These are phyloP conservation scores for Microdon myrmicae DNA, from an alignment of 2,888 invertebrate genomes.

Conservation along the genomic window DNA sequence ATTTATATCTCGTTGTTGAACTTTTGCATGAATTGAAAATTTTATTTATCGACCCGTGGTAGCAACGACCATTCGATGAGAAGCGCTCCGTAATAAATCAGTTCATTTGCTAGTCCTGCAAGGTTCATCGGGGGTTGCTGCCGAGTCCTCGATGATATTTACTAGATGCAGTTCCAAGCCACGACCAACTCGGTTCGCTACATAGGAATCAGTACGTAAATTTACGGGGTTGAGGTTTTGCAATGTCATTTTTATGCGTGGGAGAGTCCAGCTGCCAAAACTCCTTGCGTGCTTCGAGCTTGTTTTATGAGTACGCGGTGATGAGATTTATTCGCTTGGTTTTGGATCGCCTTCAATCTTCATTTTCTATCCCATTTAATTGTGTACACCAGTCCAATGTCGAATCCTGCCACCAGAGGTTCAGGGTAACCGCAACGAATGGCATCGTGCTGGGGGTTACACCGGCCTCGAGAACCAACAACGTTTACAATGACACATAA, in stretches of 20 bases:
- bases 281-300: too few species aligned
- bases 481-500: slow-evolving; percentile 51
- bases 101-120: not conserved
- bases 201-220: slow-evolving; percentile 36
- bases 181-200: slow-evolving; percentile 18
- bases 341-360: slow-evolving; percentile 50
- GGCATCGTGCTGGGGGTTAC: slow-evolving; percentile 4
- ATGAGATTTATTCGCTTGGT: slow-evolving; percentile 47
- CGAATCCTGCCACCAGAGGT: slow-evolving; percentile 15
- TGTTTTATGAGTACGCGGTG: slow-evolving; percentile 46
- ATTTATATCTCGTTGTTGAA: slow-evolving; percentile 41
- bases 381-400: slow-evolving; percentile 16
- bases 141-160: slow-evolving; percentile 34
- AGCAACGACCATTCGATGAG: slow-evolving; percentile 52
- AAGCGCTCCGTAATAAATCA: slow-evolving; percentile 48
- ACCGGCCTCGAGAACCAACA: slow-evolving; percentile 38
- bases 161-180: slow-evolving; percentile 51
- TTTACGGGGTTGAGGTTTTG: slow-evolving; percentile 49
- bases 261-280: too few species aligned
- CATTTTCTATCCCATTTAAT: slow-evolving; percentile 50
- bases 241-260: slow-evolving; percentile 51
- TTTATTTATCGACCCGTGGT: slow-evolving; percentile 50
- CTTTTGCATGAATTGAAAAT: slow-evolving; percentile 39
- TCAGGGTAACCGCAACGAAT: not conserved
- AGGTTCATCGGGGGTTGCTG: not conserved